Evolutionary conservation across 2,797 vertebrate genomes (phyloP).

Genomic region (Lophotriccus pileatus): DNA sequence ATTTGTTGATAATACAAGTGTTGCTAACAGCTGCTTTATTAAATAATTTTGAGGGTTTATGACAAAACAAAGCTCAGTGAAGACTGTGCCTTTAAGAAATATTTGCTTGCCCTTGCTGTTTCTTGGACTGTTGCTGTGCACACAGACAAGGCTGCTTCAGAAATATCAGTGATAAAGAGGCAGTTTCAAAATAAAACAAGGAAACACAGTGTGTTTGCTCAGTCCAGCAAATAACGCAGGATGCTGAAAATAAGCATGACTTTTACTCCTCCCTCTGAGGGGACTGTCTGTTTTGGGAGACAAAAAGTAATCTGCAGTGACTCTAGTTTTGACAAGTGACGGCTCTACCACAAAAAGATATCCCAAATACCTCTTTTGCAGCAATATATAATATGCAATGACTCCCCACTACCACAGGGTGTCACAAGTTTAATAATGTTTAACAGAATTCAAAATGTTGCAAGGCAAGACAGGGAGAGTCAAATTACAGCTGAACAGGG

Average conservation of each 20-base stretch:
- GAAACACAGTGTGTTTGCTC: neutral
- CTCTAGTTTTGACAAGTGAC: neutral
- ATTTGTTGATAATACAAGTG: neutral
- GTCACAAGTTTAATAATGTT: constrained; percentile 69
- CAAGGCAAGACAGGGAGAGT: neutral
- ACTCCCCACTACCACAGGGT: constrained; percentile 63
- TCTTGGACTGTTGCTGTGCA: neutral
- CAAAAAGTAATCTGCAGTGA: neutral
- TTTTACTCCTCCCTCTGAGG: neutral
- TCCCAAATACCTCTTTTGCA: neutral
- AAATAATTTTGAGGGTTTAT: neutral
- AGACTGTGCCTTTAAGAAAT: neutral
- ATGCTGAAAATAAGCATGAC: neutral
- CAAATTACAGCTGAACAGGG: neutral
- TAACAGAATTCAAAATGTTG: constrained; percentile 1
- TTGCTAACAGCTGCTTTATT: neutral
- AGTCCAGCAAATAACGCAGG: neutral
- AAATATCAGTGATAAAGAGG: neutral
- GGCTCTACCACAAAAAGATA: neutral
- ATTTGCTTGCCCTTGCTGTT: neutral
- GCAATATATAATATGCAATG: neutral
- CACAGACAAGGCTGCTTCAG: neutral
- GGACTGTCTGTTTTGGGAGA: neutral
- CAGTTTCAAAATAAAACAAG: neutral
- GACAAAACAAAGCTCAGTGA: neutral